Evolutionary conservation across 1,140 invertebrate genomes (phyloP), one percentile per base, ranked within the genome.

Genomic region (Sipha flava): DNA sequence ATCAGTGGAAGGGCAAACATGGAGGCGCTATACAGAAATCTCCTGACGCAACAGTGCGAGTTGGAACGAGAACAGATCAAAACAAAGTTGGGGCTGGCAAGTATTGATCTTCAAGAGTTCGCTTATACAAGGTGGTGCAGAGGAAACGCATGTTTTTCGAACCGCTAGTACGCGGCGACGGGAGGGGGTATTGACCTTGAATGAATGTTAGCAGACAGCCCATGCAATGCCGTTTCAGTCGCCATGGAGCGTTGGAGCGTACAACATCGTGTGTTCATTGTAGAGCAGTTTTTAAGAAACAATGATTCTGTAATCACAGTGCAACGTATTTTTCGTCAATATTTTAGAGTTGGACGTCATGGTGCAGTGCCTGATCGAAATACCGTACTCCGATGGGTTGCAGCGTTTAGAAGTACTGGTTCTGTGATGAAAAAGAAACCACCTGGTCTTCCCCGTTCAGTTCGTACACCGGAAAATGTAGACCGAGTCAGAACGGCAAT

Each of bases 401-500:
- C 79, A 77, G 80, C 64, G 47, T 82, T 83, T 80, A 70, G 81
- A 81, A 68, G 45, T 26, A 83, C 68, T 45, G 81, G 79, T 70
- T 75, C 66, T 62, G 66, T 79, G 31, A 79, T 75, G 68, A 79
- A 66, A 59, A 80, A 64, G 70, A 82, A 80, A 68, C 49, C 79
- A 80, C 62, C 62, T 80, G 80, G 68, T 79, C 62, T 68, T 70
- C 62, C 70, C 23, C 18, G 82, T 79, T 81, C 64, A 62, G 81
- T 80, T 57, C 54, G 82, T 52, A 81, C 81, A 31, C 75, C 81
- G 21, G 82, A 81, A 80, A 81, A 82, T 70, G 72, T 81, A 34
- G 68, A 77, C 72, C 79, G 77, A 52, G 81, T 82, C 37, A 62
- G 81, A 59, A 34, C 18, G 49, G 81, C 81, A 40, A 62, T 82